Conservation (phyloP, 2,797 vertebrate genomes). For the Agapornis canus region DNA sequence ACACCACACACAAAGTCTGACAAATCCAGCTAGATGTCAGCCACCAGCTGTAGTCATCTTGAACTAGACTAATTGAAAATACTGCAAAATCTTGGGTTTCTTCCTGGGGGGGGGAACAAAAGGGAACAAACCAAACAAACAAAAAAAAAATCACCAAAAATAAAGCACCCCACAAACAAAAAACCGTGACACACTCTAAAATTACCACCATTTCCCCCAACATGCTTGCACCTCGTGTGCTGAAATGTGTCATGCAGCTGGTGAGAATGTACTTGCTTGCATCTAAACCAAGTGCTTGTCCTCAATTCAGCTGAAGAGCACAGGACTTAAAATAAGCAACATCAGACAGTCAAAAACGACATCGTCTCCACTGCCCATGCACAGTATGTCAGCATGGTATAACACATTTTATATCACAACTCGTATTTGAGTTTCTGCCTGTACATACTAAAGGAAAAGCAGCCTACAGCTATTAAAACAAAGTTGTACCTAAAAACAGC, state of each 20-base stretch:
- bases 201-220: not conserved
- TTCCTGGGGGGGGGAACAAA: not conserved
- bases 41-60: not conserved
- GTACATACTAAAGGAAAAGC: not conserved
- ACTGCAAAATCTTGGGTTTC: not conserved
- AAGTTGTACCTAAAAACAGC: not conserved
- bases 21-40: not conserved
- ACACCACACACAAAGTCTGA: accelerated
- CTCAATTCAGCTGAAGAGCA: not conserved
- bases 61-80: not conserved
- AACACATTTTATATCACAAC: not conserved
- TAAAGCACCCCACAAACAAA: not conserved
- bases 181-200: not conserved
- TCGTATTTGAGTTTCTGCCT: not conserved
- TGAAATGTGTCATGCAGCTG: not conserved
- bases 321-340: not conserved
- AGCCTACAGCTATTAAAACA: not conserved
- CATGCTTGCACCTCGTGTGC: not conserved
- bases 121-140: too few relatives aligned
- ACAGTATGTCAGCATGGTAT: not conserved
- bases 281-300: not conserved
- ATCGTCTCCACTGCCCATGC: accelerated
- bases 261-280: not conserved
- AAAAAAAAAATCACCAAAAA: too few relatives aligned
- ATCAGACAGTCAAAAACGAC: not conserved